phyloP scores from a whole-genome alignment of 2,113 vertebrate genomes.

The Muscicapa adusta region DNA sequence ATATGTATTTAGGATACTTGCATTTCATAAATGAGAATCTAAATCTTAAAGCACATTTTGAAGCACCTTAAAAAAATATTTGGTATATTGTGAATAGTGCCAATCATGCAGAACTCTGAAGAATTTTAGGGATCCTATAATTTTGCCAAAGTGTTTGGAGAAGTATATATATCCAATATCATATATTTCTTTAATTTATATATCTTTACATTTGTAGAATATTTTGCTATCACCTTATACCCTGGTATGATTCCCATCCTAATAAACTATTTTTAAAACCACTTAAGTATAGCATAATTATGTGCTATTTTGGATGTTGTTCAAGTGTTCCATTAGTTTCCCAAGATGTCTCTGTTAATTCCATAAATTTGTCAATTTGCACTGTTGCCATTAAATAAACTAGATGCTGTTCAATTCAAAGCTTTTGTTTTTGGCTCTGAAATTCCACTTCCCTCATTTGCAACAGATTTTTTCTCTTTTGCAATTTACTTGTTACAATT shows the following conservation, averaged over 20 bases:
- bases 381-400: neutral
- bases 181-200: neutral
- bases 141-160: neutral
- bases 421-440: neutral
- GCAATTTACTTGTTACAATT: neutral
- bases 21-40: neutral
- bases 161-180: neutral
- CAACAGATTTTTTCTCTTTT: neutral
- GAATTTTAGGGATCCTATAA: neutral
- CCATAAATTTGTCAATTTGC: neutral
- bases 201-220: neutral
- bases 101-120: neutral
- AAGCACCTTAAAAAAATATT: neutral
- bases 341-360: neutral
- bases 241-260: neutral
- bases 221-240: neutral
- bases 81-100: neutral
- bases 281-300: neutral
- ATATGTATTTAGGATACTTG: neutral
- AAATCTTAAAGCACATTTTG: neutral
- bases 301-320: neutral
- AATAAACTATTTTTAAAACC: neutral
- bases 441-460: neutral
- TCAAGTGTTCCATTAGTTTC: slow-evolving; percentile 3
- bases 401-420: neutral